Evolutionary conservation across 1,140 invertebrate species (phyloP), one percentile per base, ranked within the genome.

Genomic region (Lasaia peninsularis): DNA sequence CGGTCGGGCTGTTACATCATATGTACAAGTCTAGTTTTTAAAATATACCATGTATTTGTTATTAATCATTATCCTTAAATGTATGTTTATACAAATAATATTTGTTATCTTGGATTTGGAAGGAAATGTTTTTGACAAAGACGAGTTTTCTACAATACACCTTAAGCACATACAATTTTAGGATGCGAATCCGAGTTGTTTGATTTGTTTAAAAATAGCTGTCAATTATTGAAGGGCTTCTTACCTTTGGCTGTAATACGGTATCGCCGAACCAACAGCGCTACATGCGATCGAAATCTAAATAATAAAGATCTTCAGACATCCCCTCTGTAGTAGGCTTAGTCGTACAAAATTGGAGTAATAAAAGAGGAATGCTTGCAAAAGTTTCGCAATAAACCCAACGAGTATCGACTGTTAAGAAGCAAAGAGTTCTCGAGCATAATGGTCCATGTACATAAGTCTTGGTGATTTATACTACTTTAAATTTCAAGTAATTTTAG

Each of bases 301-400:
- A 86, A 87, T 86, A 87, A 85, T 84, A 85, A 85, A 84, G 79
- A 84, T 76, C 73, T 75, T 70, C 67, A 71, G 65, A 60, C 68
- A 73, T 68, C 77, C 78, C 75, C 75, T 73, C 66, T 37, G 65
- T 69, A 63, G 76, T 84, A 84, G 83, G 85, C 83, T 88, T 84
- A 85, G 75, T 78, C 75, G 75, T 81, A 86, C 86, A 82, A 86
- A 86, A 88, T 86, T 88, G 86, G 77, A 78, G 86, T 88, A 88
- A 88, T 88, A 88, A 86, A 88, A 86, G 83, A 86, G 86, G 77
- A 88, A 86, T 86, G 86, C 83, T 75, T 75, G 80, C 73, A 67
- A 88, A 88, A 88, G 77, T 88, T 88, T 88, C 64, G 86, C 80
- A 88, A 88, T 88, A 88, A 88, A 88, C 75, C 77, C 78, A 80